Percentiles rank a stretch among this genome's conserved stretches.
phyloP scores from a whole-genome alignment of 2,888 invertebrate species.

The Ornithoptera priamus region DNA sequence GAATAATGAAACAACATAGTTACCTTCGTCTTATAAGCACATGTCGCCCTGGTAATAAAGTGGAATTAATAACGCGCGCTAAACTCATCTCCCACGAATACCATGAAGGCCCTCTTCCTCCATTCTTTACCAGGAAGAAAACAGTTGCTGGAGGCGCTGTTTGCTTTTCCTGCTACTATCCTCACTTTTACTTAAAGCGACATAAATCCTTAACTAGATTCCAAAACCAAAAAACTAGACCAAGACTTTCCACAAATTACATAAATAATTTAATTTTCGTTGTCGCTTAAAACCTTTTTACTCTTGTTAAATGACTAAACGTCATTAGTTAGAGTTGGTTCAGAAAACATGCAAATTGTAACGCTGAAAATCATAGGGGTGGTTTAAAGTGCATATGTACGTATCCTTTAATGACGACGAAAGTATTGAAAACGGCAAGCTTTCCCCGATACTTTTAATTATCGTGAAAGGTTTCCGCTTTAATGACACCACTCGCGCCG shows the following conservation, averaged over 20 bases:
- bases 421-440: neutral
- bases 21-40: conserved; percentile 72
- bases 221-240: too few species aligned
- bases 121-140: neutral
- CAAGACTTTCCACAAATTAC: too few species aligned
- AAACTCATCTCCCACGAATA: conserved; percentile 29
- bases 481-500: conserved; percentile 26
- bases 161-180: too few species aligned
- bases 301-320: too few species aligned
- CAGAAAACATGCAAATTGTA: too few species aligned
- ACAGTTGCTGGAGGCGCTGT: too few species aligned
- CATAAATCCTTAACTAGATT: too few species aligned
- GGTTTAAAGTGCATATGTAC: neutral
- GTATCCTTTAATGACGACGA: neutral
- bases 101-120: neutral
- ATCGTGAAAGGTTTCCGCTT: conserved; percentile 27
- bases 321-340: too few species aligned
- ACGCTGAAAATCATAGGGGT: too few species aligned
- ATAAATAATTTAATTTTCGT: too few species aligned
- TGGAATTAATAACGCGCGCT: conserved; percentile 67
- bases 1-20: conserved; percentile 75
- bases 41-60: conserved; percentile 70
- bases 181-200: too few species aligned
- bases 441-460: conserved; percentile 30
- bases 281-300: too few species aligned